Evolutionary conservation across 1,140 invertebrate species (phyloP).

Genomic region (Pteromalus puparum): DNA sequence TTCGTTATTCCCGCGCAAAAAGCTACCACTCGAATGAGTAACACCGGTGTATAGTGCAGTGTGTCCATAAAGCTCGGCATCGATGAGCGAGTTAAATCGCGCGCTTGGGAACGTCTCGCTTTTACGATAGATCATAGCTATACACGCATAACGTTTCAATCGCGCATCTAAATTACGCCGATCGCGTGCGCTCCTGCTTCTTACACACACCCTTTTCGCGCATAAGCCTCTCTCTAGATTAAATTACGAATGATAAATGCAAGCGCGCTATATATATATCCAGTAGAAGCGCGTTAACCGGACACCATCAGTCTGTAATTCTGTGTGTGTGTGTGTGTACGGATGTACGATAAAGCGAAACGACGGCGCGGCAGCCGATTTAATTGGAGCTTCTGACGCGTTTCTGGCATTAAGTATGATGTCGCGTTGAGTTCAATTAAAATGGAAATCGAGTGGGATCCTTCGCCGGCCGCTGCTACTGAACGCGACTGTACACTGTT

Average conservation of each 20-base stretch:
- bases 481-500: conserved; percentile 23
- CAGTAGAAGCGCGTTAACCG: neutral
- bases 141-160: conserved; percentile 7
- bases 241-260: conserved; percentile 27
- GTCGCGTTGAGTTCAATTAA: conserved; percentile 75
- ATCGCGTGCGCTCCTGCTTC: neutral
- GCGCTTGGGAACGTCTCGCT: neutral
- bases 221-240: conserved; percentile 9
- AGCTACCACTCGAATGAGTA: neutral
- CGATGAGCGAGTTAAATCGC: conserved; percentile 11
- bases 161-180: neutral
- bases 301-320: conserved; percentile 7
- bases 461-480: conserved; percentile 17
- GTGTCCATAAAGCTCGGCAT: neutral
- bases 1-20: neutral
- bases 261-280: neutral
- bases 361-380: conserved; percentile 60
- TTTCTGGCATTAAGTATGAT: conserved; percentile 73
- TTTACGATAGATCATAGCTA: conserved; percentile 16
- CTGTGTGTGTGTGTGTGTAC: neutral
- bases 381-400: conserved; percentile 70
- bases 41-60: neutral
- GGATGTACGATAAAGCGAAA: conserved; percentile 64
- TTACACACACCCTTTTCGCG: neutral
- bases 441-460: conserved; percentile 71